Evolutionary conservation across 2,888 invertebrate genomes (phyloP), one percentile per base, ranked within the genome.

Genomic region (Timema podura): DNA sequence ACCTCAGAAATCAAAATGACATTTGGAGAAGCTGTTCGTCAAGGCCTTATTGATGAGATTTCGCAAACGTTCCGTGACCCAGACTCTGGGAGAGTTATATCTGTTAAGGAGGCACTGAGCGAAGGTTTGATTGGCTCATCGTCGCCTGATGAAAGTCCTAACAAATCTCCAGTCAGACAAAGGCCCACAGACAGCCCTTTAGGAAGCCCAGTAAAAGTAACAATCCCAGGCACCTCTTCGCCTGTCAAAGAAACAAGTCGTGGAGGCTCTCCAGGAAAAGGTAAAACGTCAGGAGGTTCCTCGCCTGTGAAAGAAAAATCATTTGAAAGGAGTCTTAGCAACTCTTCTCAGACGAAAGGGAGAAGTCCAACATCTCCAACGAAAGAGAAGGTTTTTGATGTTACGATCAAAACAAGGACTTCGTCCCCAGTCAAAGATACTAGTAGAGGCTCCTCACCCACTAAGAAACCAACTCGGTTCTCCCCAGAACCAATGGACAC

Each of bases 11-110:
- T 75, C 7, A 76, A 74, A 30, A 85, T 93, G 66, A 90, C 91
- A 0, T 91, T 93, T 75, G 87, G 89, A 3, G 93, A 93, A 79
- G 94, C 93, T 2, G 84, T 93, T 65, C 85, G 86, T 71, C 87
- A 87, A 75, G 93, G 93, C 70, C 85, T 93, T 67, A 91, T 96
- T 73, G 91, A 96, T 81, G 91, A 92, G 79, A 84, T 85, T 65
- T 87, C 88, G 65, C 90, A 91, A 78, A 88, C 90, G 0, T 93
- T 91, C 77, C 73, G 76, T 45, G 79, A 82, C 75, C 82, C 81
- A 5, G 76, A 77, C 57, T 76, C 79, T 68, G 81, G 80, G 7
- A 77, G 79, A 74, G 77, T 80, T 10, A 30, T 73, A 7, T 64
- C 73, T n/a, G 46, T 73, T 47, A 59, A 70, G 30, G 83, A 84